Base-by-base conservation (phyloP, 2,888 invertebrate genomes). In the Limulus polyphemus region DNA sequence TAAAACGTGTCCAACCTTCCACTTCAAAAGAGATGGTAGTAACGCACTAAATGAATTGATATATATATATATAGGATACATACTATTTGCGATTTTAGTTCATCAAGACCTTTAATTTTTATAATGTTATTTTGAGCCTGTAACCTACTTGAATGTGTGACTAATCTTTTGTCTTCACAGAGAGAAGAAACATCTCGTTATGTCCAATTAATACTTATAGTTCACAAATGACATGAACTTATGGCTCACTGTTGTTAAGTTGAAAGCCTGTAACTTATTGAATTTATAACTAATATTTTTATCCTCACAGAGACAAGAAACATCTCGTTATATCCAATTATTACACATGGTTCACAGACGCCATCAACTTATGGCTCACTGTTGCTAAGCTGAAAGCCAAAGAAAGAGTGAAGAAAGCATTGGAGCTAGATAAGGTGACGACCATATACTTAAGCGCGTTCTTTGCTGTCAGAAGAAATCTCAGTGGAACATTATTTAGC, bases 191-290 rank as follows among this genome's bases (percentile, higher is more conserved):
- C 87, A 67, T 78, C 81, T 1, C 85, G 46, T 81, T 82, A 49
- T 62, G 14, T 49, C 50, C 12, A 82, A 83, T 69, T 92, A 88
- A 77, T 85, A 93, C 75, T 81, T 83, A 56, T 91, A 90, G 90
- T 95, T 95, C 75, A 86, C 87, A 75, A 87, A 88, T 16, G 85
- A 89, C 47, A 84, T 94, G 68, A 88, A 88, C 75, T 87, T 88
- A 69, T 94, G 94, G 92, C 79, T 95, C 72, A 84, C 85, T 71
- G 83, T 94, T 62, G 90, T 91, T 66, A 89, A 89, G 76, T 84
- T 86, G 50, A 89, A 93, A 76, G 90, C 91, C 0, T n/a, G 32
- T 32, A 32, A 32, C 32, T 32, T 32, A 32, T 32, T 32, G 3
- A 32, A 32, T 32, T 32, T 32, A 32, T 32, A 32, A 32, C 2